A percentile compares a stretch with the other conserved stretches of the same genome.
Evolutionary conservation across 2,888 invertebrate genomes (phyloP).

Genomic region (Philaethria dido): DNA sequence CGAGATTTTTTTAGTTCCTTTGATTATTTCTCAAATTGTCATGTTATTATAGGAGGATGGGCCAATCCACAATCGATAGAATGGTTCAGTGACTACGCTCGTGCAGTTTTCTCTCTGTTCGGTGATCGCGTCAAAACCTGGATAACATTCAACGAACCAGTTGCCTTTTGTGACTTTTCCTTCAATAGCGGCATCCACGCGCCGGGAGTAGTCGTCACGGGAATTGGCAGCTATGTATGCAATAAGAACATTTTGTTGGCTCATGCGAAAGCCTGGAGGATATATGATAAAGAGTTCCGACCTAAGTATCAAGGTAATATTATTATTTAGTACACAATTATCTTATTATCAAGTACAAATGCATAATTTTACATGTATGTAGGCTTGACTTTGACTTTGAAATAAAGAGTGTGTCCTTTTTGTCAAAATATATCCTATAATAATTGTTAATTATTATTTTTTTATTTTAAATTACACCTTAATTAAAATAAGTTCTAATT

Average conservation of each 20-base stretch:
- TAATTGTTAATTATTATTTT: too few species aligned
- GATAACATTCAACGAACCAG: conserved; percentile 85
- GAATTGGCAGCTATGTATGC: conserved; percentile 79
- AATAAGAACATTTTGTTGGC: conserved; percentile 82
- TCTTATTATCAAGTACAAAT: too few species aligned
- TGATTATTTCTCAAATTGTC: background rate
- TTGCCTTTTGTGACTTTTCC: conserved; percentile 58
- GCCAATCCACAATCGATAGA: conserved; percentile 80
- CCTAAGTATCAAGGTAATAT: conserved; percentile 64
- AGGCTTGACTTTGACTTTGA: too few species aligned
- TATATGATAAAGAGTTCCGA: conserved; percentile 80
- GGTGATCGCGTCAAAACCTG: conserved; percentile 84
- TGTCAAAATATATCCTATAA: too few species aligned
- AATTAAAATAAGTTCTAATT: too few species aligned
- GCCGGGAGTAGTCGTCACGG: conserved; percentile 59
- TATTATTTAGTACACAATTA: too few species aligned
- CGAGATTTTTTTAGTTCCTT: too few species aligned
- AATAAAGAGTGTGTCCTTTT: too few species aligned
- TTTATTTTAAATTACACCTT: too few species aligned
- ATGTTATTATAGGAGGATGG: conserved; percentile 80
- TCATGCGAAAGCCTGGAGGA: conserved; percentile 83
- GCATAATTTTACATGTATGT: too few species aligned
- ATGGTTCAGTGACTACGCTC: conserved; percentile 44
- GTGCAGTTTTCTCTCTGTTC: conserved; percentile 72
- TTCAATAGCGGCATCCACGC: conserved; percentile 59